Evolutionary conservation across 2,113 vertebrate species (phyloP), one percentile per base, ranked within the genome.

Genomic region (Catharus bicknelli): DNA sequence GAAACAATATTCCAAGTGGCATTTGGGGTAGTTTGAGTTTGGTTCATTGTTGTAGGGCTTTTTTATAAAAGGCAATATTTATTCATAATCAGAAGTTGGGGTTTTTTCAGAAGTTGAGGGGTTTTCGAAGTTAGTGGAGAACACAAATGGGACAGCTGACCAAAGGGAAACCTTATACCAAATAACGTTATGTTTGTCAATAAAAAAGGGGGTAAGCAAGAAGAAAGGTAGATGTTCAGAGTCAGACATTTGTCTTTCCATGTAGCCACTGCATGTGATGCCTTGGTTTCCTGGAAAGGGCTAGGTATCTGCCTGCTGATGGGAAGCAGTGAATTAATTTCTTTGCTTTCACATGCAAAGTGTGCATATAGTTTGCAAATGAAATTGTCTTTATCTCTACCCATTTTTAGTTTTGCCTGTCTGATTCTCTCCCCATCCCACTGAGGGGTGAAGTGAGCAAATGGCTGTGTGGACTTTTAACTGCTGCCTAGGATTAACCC

Each of bases 211-310:
- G 4, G 11, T 6, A 66, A 80, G 8, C 4, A 78, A 25, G 11
- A 84, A 19, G 10, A 83, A 81, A 47, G 9, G 5, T 16, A 34
- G 11, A 36, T 36, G 3, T 61, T 69, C 3, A 8, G 29, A 83
- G 10, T 66, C 42, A 66, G 6, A 5, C 1, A 2, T 59, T 73
- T 68, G 22, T 81, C 48, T 73, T 80, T 63, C 27, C n/a, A 74
- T 69, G 12, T 15, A 53, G 27, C 20, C 3, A 20, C 34, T 76
- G 34, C 0, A 2, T 3, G 1, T 30, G 6, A n/a, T 66, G 15
- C 7, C 25, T 19, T 53, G 13, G 50, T 81, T 80, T 89, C 22
- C n/a, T 77, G 26, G 10, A 40, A 69, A 50, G 17, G 5, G 5
- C 7, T 64, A 57, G 86, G 40, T 14, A n/a, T 47, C 23, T 89